phyloP scores from a whole-genome alignment of 2,113 vertebrate species.

The Pycnonotus jocosus region DNA sequence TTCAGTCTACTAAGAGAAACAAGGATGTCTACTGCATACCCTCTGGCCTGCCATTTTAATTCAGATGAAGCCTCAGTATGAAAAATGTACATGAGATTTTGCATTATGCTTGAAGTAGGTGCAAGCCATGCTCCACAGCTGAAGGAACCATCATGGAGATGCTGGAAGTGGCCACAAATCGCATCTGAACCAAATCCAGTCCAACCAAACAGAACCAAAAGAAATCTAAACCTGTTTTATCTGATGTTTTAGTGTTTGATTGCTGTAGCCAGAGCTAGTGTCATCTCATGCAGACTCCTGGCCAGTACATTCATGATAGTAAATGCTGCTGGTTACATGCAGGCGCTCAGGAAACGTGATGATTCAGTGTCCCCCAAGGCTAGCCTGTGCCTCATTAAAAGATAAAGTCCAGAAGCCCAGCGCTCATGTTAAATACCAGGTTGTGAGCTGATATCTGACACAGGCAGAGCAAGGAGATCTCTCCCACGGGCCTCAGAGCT shows the following conservation, averaged over 20 bases:
- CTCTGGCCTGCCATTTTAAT: slow-evolving; percentile 3
- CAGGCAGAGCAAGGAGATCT: background rate
- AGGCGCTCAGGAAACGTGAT: background rate
- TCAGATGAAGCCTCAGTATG: slow-evolving; percentile 39
- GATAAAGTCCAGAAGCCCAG: slow-evolving; percentile 8
- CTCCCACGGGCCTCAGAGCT: fast-evolving
- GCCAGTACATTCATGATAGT: background rate
- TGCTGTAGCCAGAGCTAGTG: slow-evolving; percentile 23
- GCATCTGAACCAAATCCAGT: slow-evolving; percentile 29
- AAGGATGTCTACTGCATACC: slow-evolving; percentile 2
- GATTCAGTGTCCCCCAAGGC: background rate
- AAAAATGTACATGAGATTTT: slow-evolving; percentile 38
- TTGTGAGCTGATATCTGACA: background rate
- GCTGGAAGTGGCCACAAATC: slow-evolving; percentile 46
- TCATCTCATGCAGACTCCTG: background rate
- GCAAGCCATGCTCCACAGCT: background rate
- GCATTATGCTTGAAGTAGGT: slow-evolving; percentile 55
- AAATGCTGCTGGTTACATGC: background rate
- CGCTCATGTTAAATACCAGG: background rate
- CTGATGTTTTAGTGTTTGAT: background rate
- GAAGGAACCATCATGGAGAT: slow-evolving; percentile 7
- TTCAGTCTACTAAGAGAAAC: background rate
- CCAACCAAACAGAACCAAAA: slow-evolving; percentile 11
- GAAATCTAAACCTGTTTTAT: background rate
- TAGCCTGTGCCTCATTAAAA: slow-evolving; percentile 17